These are phyloP conservation scores for Tupaia tana DNA, from an alignment of 2,113 vertebrate genomes.

Conservation along the genomic window DNA sequence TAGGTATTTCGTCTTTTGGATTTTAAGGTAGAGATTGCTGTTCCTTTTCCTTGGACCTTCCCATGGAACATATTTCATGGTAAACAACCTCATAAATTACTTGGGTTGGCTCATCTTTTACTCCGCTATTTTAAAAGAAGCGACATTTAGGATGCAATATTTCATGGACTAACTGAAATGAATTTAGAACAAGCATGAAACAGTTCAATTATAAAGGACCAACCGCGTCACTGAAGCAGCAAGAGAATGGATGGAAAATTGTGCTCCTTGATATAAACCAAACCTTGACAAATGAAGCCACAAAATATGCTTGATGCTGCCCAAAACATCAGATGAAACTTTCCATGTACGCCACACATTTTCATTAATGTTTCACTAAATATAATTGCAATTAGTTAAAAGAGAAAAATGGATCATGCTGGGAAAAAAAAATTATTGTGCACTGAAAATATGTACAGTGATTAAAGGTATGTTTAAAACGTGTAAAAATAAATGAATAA, in stretches of 20 bases:
- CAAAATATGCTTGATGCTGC: not conserved
- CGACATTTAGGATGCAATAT: conserved; percentile 75
- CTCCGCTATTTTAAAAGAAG: conserved; percentile 75
- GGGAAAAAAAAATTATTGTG: no score
- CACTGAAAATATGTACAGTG: no score
- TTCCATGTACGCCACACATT: no score
- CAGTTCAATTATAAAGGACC: conserved; percentile 74
- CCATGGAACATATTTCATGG: conserved; percentile 53
- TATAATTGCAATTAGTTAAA: not conserved
- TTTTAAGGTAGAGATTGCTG: conserved; percentile 60
- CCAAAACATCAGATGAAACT: not conserved
- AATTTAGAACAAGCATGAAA: conserved; percentile 65
- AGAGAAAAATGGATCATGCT: not conserved
- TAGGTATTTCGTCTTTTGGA: not conserved
- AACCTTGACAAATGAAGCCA: conserved; percentile 51
- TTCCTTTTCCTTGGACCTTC: conserved; percentile 14
- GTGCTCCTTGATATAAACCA: conserved; percentile 15
- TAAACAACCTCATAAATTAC: conserved; percentile 74
- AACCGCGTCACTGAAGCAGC: conserved; percentile 53
- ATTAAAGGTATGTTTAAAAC: no score
- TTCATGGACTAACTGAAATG: conserved; percentile 73
- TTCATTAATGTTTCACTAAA: not conserved
- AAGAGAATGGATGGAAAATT: not conserved
- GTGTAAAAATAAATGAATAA: no score
- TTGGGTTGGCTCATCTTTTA: conserved; percentile 68